phyloP scores from a whole-genome alignment of 1,140 invertebrate genomes.

The Heliothis virescens region DNA sequence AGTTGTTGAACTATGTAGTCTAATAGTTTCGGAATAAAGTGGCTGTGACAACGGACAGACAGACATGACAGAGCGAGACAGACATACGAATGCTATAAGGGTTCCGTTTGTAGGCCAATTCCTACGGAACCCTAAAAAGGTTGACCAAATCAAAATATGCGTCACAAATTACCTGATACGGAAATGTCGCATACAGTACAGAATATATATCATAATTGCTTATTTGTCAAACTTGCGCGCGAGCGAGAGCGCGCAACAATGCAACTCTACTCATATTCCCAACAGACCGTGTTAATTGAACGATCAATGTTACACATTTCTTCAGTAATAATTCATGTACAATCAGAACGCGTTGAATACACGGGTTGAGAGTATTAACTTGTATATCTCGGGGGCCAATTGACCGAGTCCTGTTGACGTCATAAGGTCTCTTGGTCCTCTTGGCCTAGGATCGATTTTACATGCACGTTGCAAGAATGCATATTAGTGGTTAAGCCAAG shows the following conservation, averaged over 20 bases:
- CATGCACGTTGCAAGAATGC: constrained; percentile 9
- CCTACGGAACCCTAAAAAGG: no score
- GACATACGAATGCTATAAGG: no score
- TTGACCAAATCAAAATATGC: background rate
- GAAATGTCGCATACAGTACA: background rate
- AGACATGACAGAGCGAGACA: no score
- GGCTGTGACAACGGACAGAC: no score
- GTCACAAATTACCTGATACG: background rate
- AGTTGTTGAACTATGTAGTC: no score
- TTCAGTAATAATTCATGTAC: background rate
- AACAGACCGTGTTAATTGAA: constrained; percentile 13
- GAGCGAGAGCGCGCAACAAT: no score
- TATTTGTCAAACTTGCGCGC: constrained; percentile 14
- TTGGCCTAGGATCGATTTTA: constrained; percentile 34
- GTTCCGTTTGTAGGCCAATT: no score
- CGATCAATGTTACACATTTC: background rate
- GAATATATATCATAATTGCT: constrained; percentile 15
- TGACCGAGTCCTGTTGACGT: constrained; percentile 10
- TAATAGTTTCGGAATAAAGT: no score
- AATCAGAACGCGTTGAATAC: background rate
- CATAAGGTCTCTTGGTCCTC: constrained; percentile 27
- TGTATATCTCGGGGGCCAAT: no score
- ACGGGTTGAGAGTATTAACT: no score
- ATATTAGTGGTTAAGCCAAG: constrained; percentile 17
- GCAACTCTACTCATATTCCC: no score